Percentiles rank a stretch among this genome's conserved stretches.
These are phyloP conservation scores for Rhagoletis zephyria DNA, from an alignment of 1,140 invertebrate species.

Conservation along the genomic window DNA sequence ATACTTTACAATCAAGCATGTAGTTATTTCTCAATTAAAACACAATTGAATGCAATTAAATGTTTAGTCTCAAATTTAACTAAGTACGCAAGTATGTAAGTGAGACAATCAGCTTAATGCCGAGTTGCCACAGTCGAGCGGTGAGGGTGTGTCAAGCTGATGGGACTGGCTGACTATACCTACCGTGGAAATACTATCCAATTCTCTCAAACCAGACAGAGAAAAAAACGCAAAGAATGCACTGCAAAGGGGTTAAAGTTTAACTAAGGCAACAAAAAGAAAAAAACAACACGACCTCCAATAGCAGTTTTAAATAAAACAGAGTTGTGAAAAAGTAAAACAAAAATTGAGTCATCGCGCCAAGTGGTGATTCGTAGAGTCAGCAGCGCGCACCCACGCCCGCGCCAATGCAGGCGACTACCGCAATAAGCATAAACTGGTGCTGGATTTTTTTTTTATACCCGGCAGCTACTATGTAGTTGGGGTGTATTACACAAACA, in stretches of 20 bases:
- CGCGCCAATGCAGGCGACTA: not conserved
- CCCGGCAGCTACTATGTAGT: not conserved
- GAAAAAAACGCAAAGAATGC: not conserved
- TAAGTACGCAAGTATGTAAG: no score
- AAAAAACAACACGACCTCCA: not conserved
- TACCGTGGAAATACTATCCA: no score
- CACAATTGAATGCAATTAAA: conserved; percentile 17
- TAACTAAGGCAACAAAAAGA: not conserved
- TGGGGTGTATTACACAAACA: not conserved
- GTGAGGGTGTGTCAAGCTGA: not conserved
- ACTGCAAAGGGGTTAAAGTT: not conserved
- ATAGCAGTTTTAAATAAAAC: not conserved
- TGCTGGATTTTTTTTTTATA: no score
- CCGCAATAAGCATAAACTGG: not conserved
- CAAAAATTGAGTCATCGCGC: not conserved
- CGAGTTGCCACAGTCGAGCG: not conserved
- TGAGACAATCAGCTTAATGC: not conserved
- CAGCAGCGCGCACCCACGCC: not conserved
- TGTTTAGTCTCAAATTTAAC: not conserved
- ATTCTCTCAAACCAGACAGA: not conserved
- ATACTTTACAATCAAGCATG: not conserved
- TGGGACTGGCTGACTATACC: not conserved
- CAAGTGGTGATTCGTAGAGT: not conserved
- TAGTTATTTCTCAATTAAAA: not conserved
- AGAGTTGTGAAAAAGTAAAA: not conserved